Conservation (phyloP, 2,888 invertebrate species). For the Drosophila differens region DNA sequence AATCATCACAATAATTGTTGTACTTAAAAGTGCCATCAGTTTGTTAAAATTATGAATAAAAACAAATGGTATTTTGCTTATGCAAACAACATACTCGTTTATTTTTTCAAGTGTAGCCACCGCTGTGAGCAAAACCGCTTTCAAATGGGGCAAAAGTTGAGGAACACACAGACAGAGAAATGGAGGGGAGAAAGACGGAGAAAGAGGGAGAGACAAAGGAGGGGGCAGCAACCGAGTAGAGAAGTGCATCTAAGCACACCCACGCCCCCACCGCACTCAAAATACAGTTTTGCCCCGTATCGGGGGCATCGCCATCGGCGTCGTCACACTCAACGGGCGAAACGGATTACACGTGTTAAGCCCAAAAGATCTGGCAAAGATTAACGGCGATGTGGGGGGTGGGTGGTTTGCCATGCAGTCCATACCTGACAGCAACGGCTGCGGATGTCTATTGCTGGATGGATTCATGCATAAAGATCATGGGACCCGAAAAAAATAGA, state of each 20-base stretch:
- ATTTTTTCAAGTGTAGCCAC: conserved; percentile 6
- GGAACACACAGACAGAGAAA: background rate
- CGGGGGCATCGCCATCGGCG: conserved; percentile 22
- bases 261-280: conserved; percentile 23
- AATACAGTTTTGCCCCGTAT: background rate
- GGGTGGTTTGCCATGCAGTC: conserved; percentile 22
- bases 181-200: background rate
- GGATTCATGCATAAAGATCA: conserved; percentile 15
- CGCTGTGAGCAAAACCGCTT: conserved; percentile 23
- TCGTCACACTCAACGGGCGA: conserved; percentile 45
- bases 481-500: background rate
- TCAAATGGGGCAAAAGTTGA: conserved; percentile 11
- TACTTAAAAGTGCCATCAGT: background rate
- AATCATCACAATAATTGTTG: too few relatives aligned
- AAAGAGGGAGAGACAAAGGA: background rate
- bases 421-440: conserved; percentile 62
- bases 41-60: background rate
- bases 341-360: conserved; percentile 64
- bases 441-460: conserved; percentile 54
- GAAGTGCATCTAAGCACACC: conserved; percentile 40
- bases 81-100: background rate
- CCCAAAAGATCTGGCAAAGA: conserved; percentile 48
- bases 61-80: background rate
- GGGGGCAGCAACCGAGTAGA: background rate
- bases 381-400: conserved; percentile 11